These are phyloP conservation scores for Chrysogorgia sp. DNA, from an alignment of 92 coral and sea anemone species.

Conservation along the genomic window DNA sequence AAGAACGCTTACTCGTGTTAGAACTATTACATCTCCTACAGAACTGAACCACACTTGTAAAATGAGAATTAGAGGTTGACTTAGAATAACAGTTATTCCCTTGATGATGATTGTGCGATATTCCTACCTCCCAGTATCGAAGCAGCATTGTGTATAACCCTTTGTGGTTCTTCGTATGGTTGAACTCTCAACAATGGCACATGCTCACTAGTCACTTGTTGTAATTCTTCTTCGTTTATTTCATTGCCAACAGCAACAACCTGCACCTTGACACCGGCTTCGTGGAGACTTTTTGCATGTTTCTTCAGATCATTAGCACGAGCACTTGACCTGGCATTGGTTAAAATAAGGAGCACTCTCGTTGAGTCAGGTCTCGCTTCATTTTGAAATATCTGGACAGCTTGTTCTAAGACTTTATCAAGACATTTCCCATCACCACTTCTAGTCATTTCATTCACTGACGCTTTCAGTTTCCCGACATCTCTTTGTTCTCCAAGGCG, in stretches of 20 bases:
- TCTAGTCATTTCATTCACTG: slow-evolving; percentile 14
- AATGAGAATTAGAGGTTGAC: too few species aligned
- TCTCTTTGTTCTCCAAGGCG: slow-evolving; percentile 25
- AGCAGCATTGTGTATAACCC: slow-evolving; percentile 20
- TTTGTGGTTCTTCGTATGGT: slow-evolving; percentile 39
- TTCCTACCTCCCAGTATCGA: slow-evolving; percentile 42
- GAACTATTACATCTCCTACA: too few species aligned
- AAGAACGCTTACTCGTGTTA: too few species aligned
- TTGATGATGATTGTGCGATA: too few species aligned
- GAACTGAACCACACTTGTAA: too few species aligned
- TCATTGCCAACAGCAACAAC: slow-evolving; percentile 47
- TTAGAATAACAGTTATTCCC: too few species aligned
- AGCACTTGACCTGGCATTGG: slow-evolving; percentile 40
- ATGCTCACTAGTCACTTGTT: slow-evolving; percentile 39
- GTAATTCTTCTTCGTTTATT: slow-evolving; percentile 30
- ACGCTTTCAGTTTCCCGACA: slow-evolving; percentile 25
- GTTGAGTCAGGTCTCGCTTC: slow-evolving; percentile 39
- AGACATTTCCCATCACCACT: slow-evolving; percentile 45
- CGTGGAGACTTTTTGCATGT: slow-evolving; percentile 35
- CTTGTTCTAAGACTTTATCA: slow-evolving; percentile 42
- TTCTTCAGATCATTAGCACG: slow-evolving; percentile 36
- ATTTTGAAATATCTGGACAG: slow-evolving; percentile 39
- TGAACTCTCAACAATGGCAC: slow-evolving; percentile 35
- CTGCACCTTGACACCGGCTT: slow-evolving; percentile 34
- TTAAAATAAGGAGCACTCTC: slow-evolving; percentile 22